Percentiles rank a stretch among this genome's conserved stretches.
These are phyloP conservation scores for Pectinophora gossypiella DNA, from an alignment of 1,140 invertebrate species.

Conservation along the genomic window DNA sequence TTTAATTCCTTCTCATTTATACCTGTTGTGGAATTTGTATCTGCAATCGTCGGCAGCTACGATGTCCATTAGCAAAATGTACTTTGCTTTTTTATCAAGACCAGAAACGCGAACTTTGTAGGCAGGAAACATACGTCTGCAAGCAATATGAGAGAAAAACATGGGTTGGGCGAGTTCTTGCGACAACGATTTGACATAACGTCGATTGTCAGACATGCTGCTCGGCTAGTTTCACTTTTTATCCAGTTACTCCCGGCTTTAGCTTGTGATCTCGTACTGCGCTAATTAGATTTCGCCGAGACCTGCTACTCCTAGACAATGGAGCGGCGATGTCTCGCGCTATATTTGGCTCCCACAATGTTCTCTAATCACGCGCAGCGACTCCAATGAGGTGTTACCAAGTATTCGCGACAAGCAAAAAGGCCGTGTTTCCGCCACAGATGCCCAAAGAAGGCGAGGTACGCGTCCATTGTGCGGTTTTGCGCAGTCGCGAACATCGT, in stretches of 20 bases:
- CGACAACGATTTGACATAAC: conserved; percentile 67
- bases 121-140: conserved; percentile 94
- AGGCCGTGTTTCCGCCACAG: conserved; percentile 40
- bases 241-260: conserved; percentile 48
- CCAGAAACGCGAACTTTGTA: conserved; percentile 94
- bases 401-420: conserved; percentile 42
- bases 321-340: conserved; percentile 3
- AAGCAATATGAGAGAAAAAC: conserved; percentile 77
- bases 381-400: conserved; percentile 35
- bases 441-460: conserved; percentile 41
- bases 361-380: conserved; percentile 26
- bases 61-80: conserved; percentile 96
- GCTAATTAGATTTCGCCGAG: conserved; percentile 35
- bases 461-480: conserved; percentile 40
- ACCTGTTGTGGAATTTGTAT: conserved; percentile 97
- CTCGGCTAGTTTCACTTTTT: conserved; percentile 66
- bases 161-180: conserved; percentile 78
- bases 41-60: conserved; percentile 94
- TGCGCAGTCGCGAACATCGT: conserved; percentile 30
- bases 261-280: conserved; percentile 68
- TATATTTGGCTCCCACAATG: conserved; percentile 15
- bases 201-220: conserved; percentile 67
- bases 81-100: conserved; percentile 95
- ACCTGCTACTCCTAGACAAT: conserved; percentile 5
- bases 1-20: conserved; percentile 68